Evolutionary conservation across 2,113 vertebrate genomes (phyloP).

Genomic region (Lepisosteus osseus): DNA sequence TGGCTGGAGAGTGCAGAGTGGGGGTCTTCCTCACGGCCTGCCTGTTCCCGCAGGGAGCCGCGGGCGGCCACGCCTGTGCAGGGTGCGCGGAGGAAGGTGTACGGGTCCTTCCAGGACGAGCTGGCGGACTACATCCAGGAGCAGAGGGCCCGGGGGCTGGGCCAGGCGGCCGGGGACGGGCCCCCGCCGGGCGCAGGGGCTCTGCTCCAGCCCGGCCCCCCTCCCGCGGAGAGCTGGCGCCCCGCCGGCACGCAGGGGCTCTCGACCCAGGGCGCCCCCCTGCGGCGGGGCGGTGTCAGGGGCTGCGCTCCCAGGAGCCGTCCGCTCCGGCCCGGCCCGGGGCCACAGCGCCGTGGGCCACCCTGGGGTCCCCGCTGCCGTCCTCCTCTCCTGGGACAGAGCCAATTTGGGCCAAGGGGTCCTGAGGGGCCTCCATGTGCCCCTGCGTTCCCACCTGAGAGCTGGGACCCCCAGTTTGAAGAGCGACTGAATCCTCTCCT

Average conservation of each 20-base stretch:
- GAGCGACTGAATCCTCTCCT: not conserved
- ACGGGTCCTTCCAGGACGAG: conserved; percentile 74
- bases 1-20: too few species aligned
- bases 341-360: not conserved
- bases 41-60: conserved; percentile 63
- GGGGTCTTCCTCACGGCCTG: not conserved
- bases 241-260: too few species aligned
- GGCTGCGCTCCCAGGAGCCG: conserved; percentile 20
- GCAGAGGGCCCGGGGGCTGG: conserved; percentile 65
- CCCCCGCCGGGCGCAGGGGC: too few species aligned
- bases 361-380: not conserved
- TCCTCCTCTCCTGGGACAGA: not conserved
- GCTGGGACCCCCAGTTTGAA: not conserved
- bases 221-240: conserved; percentile 16
- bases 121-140: conserved; percentile 75
- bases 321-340: conserved; percentile 20
- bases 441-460: not conserved
- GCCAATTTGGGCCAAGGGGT: not conserved
- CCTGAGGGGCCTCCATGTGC: not conserved
- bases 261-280: too few species aligned
- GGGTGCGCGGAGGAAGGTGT: conserved; percentile 67
- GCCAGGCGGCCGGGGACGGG: not conserved
- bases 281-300: not conserved
- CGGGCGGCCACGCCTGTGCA: conserved; percentile 56
- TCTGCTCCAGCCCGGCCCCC: too few species aligned